Conservation (phyloP, 2,113 vertebrate genomes). For the Bothrops jararaca region DNA sequence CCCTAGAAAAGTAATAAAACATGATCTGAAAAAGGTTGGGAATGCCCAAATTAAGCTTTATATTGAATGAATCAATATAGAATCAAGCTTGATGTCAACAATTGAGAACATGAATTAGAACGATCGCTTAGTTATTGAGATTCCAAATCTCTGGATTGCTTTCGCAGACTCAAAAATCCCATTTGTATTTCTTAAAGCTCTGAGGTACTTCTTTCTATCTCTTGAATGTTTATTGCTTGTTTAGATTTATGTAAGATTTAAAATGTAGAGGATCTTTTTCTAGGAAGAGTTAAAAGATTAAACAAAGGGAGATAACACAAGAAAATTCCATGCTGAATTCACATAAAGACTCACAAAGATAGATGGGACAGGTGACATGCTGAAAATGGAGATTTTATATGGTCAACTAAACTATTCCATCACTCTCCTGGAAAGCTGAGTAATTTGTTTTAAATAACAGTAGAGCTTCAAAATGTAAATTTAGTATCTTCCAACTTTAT, state of each 20-base stretch:
- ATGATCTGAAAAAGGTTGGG: conserved; percentile 22
- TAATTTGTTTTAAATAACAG: background rate
- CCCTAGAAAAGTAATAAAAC: conserved; percentile 73
- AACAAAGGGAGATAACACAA: background rate
- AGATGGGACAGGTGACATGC: background rate
- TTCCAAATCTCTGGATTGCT: background rate
- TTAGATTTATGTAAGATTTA: background rate
- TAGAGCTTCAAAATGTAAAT: background rate
- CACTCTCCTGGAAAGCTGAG: background rate
- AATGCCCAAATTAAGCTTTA: background rate
- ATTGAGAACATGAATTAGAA: background rate
- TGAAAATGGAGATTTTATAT: conserved; percentile 31
- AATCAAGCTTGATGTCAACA: conserved; percentile 20
- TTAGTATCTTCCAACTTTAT: background rate
- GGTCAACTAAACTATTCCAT: background rate
- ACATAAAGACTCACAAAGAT: background rate
- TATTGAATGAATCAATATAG: conserved; percentile 38
- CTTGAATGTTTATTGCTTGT: background rate
- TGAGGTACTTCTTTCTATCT: background rate
- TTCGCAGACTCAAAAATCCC: background rate
- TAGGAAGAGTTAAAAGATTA: conserved; percentile 1
- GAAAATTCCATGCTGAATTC: conserved; percentile 8
- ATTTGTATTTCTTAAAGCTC: background rate
- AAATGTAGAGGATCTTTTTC: conserved; percentile 19
- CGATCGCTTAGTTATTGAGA: background rate